phyloP scores from a whole-genome alignment of 2,113 vertebrate genomes.

The Nycticorax nycticorax region DNA sequence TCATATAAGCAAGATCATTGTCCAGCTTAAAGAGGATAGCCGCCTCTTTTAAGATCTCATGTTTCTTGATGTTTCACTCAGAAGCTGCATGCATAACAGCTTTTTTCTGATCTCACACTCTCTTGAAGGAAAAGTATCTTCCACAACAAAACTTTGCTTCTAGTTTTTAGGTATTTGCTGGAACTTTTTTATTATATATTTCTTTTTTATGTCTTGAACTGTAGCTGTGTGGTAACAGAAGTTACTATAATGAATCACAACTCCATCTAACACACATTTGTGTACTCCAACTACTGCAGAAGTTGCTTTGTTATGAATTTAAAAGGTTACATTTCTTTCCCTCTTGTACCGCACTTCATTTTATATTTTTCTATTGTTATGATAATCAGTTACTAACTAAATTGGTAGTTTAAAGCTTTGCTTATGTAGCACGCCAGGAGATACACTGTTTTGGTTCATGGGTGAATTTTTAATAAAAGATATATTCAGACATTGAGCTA shows the following conservation, averaged over 20 bases:
- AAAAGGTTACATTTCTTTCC: not conserved
- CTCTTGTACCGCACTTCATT: not conserved
- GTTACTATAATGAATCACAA: not conserved
- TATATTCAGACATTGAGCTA: not conserved
- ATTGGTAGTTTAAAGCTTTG: not conserved
- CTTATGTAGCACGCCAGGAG: not conserved
- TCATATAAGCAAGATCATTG: not conserved
- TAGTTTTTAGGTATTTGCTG: not conserved
- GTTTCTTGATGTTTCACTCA: not conserved
- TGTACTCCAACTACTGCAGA: not conserved
- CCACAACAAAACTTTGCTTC: not conserved
- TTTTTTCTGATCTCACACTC: not conserved
- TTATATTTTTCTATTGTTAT: not conserved
- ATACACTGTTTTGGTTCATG: not conserved
- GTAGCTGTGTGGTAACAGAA: not conserved
- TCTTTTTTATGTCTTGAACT: not conserved
- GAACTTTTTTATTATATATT: not conserved
- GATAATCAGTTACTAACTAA: not conserved
- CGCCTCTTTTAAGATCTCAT: not conserved
- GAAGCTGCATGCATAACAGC: not conserved
- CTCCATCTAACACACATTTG: not conserved
- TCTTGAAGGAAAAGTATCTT: not conserved
- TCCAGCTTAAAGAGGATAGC: not conserved
- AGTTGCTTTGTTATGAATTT: not conserved
- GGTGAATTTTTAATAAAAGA: not conserved